phyloP scores from a whole-genome alignment of 2,113 vertebrate species.

The Excalfactoria chinensis region DNA sequence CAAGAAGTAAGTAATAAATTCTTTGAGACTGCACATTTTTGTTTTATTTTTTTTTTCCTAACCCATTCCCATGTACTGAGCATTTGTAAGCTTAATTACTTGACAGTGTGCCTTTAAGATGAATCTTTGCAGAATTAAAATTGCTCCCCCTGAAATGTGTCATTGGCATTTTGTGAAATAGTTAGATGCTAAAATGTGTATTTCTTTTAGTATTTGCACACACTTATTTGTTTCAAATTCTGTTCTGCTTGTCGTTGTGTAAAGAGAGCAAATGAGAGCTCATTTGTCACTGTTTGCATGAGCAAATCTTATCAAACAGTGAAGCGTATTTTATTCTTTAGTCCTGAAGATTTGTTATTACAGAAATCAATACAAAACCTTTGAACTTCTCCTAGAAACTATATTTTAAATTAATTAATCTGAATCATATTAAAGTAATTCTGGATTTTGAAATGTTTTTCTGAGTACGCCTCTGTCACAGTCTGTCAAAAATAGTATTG shows the following conservation, averaged over 20 bases:
- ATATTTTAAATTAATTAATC: slow-evolving; percentile 18
- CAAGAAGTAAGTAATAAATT: slow-evolving; percentile 85
- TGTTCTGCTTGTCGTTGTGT: slow-evolving; percentile 7
- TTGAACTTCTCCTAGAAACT: slow-evolving; percentile 29
- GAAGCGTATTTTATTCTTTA: slow-evolving; percentile 44
- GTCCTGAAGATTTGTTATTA: slow-evolving; percentile 17
- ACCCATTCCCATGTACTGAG: background rate
- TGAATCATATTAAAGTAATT: slow-evolving; percentile 1
- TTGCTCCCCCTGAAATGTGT: background rate
- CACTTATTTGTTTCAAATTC: background rate
- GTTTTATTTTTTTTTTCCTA: background rate
- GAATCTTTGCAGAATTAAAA: background rate
- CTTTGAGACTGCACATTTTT: background rate
- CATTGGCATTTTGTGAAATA: background rate
- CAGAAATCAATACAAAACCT: background rate
- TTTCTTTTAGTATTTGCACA: slow-evolving; percentile 25
- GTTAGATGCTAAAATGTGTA: background rate
- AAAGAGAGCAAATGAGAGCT: slow-evolving; percentile 38
- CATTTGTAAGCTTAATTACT: background rate
- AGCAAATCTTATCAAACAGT: slow-evolving; percentile 7
- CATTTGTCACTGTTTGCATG: slow-evolving; percentile 58
- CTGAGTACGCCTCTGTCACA: background rate
- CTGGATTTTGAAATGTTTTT: background rate
- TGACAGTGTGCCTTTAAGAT: background rate
- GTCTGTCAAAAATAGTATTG: background rate